Evolutionary conservation across 2,113 vertebrate species (phyloP).

Genomic region (Pleuronectes platessa): DNA sequence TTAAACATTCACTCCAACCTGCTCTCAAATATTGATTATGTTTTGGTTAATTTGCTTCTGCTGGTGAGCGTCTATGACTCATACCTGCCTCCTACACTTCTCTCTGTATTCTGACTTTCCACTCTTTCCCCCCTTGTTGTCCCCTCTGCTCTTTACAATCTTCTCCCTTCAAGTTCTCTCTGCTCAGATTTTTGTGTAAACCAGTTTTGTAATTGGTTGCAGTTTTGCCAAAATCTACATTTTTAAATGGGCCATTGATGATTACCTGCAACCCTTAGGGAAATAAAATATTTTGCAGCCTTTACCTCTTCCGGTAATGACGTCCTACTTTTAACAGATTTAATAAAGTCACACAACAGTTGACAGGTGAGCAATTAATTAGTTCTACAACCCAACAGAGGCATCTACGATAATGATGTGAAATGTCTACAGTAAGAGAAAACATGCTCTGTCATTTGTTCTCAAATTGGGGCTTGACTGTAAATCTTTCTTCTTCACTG

Average conservation of each 20-base stretch:
- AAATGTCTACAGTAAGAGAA: slow-evolving; percentile 13
- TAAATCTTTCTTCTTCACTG: neutral
- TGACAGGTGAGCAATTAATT: slow-evolving; percentile 10
- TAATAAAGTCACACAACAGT: neutral
- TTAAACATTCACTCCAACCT: slow-evolving; percentile 10
- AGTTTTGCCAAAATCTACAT: neutral
- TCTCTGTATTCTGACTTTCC: slow-evolving; percentile 10
- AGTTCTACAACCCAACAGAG: neutral
- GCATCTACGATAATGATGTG: neutral
- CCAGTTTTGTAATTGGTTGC: neutral
- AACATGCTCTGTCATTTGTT: slow-evolving; percentile 22
- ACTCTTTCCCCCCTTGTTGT: neutral
- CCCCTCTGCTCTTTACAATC: neutral
- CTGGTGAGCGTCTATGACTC: slow-evolving; percentile 38
- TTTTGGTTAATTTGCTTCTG: slow-evolving; percentile 42
- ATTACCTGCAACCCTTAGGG: no score
- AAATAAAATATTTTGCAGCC: no score
- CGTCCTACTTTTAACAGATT: slow-evolving; percentile 7
- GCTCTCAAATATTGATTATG: slow-evolving; percentile 55
- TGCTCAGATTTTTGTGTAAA: slow-evolving; percentile 17
- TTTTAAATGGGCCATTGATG: neutral
- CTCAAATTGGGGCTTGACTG: neutral
- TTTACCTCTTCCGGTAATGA: neutral
- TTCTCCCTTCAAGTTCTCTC: neutral
- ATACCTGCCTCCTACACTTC: slow-evolving; percentile 5